Percentiles rank a stretch among this genome's conserved stretches.
phyloP scores from a whole-genome alignment of 2,113 vertebrate genomes.

The Halcyon malimbica region DNA sequence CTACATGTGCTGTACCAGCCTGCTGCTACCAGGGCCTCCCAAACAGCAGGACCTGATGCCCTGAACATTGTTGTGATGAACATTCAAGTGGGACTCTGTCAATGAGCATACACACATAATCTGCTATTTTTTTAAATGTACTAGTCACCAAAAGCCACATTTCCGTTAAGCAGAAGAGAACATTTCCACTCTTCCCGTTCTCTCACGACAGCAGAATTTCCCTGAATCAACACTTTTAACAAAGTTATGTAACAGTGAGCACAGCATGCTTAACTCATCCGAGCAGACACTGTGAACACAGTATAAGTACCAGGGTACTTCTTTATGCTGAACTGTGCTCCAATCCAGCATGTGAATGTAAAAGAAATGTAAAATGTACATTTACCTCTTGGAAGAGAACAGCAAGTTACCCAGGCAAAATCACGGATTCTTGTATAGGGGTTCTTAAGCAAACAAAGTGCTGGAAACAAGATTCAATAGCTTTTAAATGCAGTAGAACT shows the following conservation, averaged over 20 bases:
- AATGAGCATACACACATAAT: neutral
- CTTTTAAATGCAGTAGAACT: neutral
- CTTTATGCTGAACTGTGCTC: neutral
- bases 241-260: conserved; percentile 4
- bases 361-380: neutral
- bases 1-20: neutral
- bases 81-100: neutral
- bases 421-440: neutral
- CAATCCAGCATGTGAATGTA: neutral
- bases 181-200: neutral
- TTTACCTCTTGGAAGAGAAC: neutral
- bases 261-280: neutral
- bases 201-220: neutral
- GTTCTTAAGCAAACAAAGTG: neutral
- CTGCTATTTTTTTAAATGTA: neutral
- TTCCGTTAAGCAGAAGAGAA: neutral
- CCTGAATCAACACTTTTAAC: neutral
- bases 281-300: neutral
- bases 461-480: conserved; percentile 3
- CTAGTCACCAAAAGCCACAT: conserved; percentile 6
- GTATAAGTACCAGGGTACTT: neutral
- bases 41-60: neutral
- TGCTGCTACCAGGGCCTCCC: neutral
- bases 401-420: neutral
- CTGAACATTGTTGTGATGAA: neutral